These are phyloP conservation scores for Tetheella fluctuosa DNA, from an alignment of 2,888 invertebrate genomes.

Conservation along the genomic window DNA sequence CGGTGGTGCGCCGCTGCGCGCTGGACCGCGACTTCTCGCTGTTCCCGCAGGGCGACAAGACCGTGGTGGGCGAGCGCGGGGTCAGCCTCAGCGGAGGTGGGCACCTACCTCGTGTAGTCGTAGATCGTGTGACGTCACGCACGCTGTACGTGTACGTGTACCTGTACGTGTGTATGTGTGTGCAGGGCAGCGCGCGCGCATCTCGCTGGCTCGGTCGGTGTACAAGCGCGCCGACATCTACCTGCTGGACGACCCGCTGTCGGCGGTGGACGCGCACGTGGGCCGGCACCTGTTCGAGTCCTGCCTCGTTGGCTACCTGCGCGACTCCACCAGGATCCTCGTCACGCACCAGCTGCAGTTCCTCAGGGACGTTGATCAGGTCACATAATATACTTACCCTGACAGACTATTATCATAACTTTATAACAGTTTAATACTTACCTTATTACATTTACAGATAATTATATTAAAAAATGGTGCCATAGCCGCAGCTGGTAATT, in stretches of 20 bases:
- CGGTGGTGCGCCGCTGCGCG: conserved; percentile 88
- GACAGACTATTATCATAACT: neutral
- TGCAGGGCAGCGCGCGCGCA: conserved; percentile 93
- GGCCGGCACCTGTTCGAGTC: conserved; percentile 94
- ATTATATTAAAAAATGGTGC: conserved; percentile 84
- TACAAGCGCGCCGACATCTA: conserved; percentile 95
- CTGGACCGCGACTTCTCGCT: conserved; percentile 89
- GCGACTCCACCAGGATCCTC: conserved; percentile 88
- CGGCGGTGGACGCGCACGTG: conserved; percentile 97
- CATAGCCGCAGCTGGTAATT: conserved; percentile 87
- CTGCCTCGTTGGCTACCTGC: conserved; percentile 87
- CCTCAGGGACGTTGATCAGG: conserved; percentile 84
- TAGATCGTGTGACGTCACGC: neutral
- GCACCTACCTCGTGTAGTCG: neutral
- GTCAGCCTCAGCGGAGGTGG: conserved; percentile 92
- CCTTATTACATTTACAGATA: conserved; percentile 61
- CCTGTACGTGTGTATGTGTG: neutral
- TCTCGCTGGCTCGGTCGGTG: conserved; percentile 94
- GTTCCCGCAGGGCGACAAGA: conserved; percentile 92
- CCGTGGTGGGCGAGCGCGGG: conserved; percentile 93
- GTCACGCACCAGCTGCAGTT: conserved; percentile 91
- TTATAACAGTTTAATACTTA: neutral
- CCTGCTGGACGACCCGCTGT: conserved; percentile 94
- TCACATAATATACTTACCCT: conserved; percentile 18
- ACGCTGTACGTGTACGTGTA: neutral